Evolutionary conservation across 1,140 invertebrate species (phyloP).

Genomic region (Pseudomyrmex cubaensis): DNA sequence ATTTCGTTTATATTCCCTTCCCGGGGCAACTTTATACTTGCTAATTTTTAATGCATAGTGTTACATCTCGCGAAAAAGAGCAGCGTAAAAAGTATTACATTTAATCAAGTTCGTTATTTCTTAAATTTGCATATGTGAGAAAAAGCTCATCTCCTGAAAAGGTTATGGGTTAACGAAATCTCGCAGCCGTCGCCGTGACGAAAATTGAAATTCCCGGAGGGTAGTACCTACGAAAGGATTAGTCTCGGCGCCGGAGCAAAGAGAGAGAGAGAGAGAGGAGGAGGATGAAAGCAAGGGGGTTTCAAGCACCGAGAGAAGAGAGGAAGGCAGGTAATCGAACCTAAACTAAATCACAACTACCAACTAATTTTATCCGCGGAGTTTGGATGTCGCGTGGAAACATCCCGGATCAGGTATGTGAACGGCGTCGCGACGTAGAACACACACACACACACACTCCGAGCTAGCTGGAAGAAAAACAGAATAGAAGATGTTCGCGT

Average conservation of each 20-base stretch:
- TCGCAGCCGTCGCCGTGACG: constrained; percentile 41
- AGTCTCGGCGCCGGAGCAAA: constrained; percentile 1
- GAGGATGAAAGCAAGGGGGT: background rate
- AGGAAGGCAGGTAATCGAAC: constrained; percentile 46
- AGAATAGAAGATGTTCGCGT: background rate
- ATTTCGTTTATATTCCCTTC: constrained; percentile 11
- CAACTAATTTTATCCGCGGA: constrained; percentile 74
- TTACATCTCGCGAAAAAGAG: background rate
- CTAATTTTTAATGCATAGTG: background rate
- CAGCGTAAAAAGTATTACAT: background rate
- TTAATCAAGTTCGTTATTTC: constrained; percentile 11
- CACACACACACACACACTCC: background rate
- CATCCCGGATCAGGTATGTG: background rate
- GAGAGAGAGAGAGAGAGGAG: no score
- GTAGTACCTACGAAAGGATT: constrained; percentile 55
- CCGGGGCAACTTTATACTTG: background rate
- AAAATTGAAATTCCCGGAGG: constrained; percentile 75
- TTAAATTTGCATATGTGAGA: constrained; percentile 8
- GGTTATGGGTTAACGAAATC: constrained; percentile 53
- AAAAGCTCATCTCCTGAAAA: constrained; percentile 35
- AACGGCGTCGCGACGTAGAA: background rate
- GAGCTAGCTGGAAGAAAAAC: background rate
- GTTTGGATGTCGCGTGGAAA: constrained; percentile 47
- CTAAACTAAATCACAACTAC: constrained; percentile 77
- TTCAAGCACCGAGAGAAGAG: constrained; percentile 2